Evolutionary conservation across 2,113 vertebrate species (phyloP).

Genomic region (Trinectes maculatus): DNA sequence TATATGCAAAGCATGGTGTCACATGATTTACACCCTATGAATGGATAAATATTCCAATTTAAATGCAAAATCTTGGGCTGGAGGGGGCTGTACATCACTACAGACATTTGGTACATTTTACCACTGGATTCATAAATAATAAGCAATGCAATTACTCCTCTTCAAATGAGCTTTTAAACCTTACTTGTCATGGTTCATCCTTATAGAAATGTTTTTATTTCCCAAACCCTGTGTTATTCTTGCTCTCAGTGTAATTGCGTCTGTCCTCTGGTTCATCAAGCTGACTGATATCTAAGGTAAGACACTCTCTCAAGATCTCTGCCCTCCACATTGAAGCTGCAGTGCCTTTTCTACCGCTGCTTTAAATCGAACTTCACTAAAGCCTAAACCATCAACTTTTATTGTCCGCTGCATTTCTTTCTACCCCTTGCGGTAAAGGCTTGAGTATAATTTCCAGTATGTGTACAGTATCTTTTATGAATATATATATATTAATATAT

Average conservation of each 20-base stretch:
- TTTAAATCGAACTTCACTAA: constrained; percentile 45
- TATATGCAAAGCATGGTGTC: constrained; percentile 58
- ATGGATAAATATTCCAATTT: constrained; percentile 81
- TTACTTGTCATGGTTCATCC: constrained; percentile 56
- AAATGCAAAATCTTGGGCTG: constrained; percentile 79
- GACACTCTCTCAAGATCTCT: constrained; percentile 69
- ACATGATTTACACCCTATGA: constrained; percentile 72
- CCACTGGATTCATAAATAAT: constrained; percentile 76
- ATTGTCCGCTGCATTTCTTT: constrained; percentile 19
- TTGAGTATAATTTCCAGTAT: constrained; percentile 9
- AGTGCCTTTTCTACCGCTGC: not conserved
- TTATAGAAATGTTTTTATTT: constrained; percentile 80
- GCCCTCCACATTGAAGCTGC: constrained; percentile 20
- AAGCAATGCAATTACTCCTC: constrained; percentile 71
- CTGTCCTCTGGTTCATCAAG: constrained; percentile 77
- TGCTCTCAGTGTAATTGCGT: constrained; percentile 78
- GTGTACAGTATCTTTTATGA: constrained; percentile 6
- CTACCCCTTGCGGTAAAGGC: not conserved
- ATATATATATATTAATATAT: no score
- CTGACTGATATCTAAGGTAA: constrained; percentile 75
- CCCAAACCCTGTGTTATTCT: constrained; percentile 78
- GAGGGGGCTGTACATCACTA: constrained; percentile 68
- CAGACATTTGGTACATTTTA: constrained; percentile 66
- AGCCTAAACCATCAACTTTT: constrained; percentile 18
- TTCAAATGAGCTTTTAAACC: constrained; percentile 79